Percentiles rank a stretch among this genome's conserved stretches.
Conservation (phyloP, 2,888 invertebrate species). For the Siphonodentalium dalli region DNA sequence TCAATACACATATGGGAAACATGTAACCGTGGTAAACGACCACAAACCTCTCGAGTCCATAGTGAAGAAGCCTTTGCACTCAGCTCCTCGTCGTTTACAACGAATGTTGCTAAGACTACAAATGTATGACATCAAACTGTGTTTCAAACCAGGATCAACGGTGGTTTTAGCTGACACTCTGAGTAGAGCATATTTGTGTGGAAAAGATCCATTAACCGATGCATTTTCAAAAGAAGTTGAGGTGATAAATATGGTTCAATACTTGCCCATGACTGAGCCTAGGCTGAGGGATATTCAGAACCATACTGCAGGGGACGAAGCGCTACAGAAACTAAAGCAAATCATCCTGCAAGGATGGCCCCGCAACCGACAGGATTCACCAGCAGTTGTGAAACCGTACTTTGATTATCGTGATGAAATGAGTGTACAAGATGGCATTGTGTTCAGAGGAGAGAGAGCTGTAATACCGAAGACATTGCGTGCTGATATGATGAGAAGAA, state of each 20-base stretch:
- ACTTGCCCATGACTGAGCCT: no score
- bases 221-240: no score
- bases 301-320: no score
- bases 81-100: constrained; percentile 40
- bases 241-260: no score
- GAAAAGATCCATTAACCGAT: no score
- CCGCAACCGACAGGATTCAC: no score
- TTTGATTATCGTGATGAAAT: no score
- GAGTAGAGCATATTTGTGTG: constrained; percentile 22
- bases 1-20: constrained; percentile 43
- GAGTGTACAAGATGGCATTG: no score
- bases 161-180: constrained; percentile 27
- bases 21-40: constrained; percentile 60
- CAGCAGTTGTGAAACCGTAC: no score
- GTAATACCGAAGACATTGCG: not conserved
- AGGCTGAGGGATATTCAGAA: no score
- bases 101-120: constrained; percentile 45
- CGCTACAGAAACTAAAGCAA: no score
- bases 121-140: constrained; percentile 45
- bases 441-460: not conserved
- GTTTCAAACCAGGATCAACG: constrained; percentile 22
- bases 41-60: constrained; percentile 63
- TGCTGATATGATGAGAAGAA: not conserved
- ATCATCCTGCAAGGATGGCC: no score
- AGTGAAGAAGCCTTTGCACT: constrained; percentile 44